Evolutionary conservation across 2,888 invertebrate species (phyloP).

Genomic region (Caenorhabditis sp.): DNA sequence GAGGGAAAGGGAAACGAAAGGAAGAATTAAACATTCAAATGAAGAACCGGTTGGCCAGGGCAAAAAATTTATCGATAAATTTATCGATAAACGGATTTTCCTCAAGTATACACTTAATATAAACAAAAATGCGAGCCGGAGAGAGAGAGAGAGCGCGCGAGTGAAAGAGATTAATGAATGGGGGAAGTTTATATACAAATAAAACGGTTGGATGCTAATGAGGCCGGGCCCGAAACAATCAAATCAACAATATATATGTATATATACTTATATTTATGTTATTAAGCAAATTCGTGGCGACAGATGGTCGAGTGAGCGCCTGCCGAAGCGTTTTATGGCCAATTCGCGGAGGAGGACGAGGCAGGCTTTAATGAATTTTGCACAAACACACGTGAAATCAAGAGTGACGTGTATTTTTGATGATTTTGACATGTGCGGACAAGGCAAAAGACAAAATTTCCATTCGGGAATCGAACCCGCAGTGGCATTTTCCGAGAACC

Average conservation of each 20-base stretch:
- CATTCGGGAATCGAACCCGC: no score
- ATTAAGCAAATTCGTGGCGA: conserved; percentile 21
- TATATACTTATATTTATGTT: not conserved
- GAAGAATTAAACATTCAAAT: conserved; percentile 48
- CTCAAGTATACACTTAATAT: not conserved
- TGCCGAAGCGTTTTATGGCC: not conserved
- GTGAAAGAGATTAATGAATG: conserved; percentile 19
- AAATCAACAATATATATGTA: not conserved
- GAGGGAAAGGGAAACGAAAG: conserved; percentile 15
- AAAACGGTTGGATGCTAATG: no score
- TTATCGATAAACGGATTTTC: no score
- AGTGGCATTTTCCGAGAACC: no score
- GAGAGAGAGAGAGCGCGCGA: conserved; percentile 4
- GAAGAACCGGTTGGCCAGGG: conserved; percentile 1
- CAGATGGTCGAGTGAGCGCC: conserved; percentile 30
- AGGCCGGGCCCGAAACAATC: no score
- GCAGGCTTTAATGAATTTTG: conserved; percentile 5
- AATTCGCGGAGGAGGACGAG: not conserved
- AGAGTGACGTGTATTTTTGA: no score
- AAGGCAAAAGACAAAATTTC: no score
- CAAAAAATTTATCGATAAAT: no score
- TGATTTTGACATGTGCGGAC: no score
- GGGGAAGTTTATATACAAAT: no score
- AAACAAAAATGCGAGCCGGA: not conserved
- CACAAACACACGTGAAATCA: no score